Conservation (phyloP, 2,888 invertebrate species). For the Altica lythri region DNA sequence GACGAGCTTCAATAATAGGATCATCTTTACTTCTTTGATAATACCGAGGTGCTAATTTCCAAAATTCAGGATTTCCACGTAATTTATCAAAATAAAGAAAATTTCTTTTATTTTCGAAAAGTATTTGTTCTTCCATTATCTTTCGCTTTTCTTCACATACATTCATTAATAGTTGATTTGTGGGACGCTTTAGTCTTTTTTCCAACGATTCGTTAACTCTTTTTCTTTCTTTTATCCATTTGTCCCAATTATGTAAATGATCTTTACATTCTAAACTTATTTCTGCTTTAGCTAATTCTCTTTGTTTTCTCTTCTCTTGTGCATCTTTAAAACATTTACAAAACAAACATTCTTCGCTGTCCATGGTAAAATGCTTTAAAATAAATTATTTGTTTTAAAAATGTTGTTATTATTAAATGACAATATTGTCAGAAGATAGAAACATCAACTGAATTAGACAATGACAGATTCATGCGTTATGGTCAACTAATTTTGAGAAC, state of each 20-base stretch:
- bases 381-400: too few species aligned
- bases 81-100: slow-evolving; percentile 47
- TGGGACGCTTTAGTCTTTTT: slow-evolving; percentile 36
- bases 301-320: neutral
- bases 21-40: slow-evolving; percentile 27
- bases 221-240: slow-evolving; percentile 48
- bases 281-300: neutral
- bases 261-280: slow-evolving; percentile 29
- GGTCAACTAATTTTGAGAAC: too few species aligned
- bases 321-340: slow-evolving; percentile 10
- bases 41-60: slow-evolving; percentile 46
- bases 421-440: too few species aligned
- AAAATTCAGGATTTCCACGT: slow-evolving; percentile 53
- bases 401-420: too few species aligned
- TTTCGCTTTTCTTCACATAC: slow-evolving; percentile 42
- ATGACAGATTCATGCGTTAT: too few species aligned
- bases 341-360: slow-evolving; percentile 11
- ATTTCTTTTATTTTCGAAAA: slow-evolving; percentile 48
- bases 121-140: slow-evolving; percentile 45
- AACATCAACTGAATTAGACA: too few species aligned
- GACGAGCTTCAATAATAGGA: slow-evolving; percentile 43
- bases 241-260: slow-evolving; percentile 47
- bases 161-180: slow-evolving; percentile 48
- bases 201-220: slow-evolving; percentile 41
- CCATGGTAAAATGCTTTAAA: slow-evolving; percentile 1